These are phyloP conservation scores for Helicorthomorpha holstii DNA, from an alignment of 1,140 invertebrate species.

Conservation along the genomic window DNA sequence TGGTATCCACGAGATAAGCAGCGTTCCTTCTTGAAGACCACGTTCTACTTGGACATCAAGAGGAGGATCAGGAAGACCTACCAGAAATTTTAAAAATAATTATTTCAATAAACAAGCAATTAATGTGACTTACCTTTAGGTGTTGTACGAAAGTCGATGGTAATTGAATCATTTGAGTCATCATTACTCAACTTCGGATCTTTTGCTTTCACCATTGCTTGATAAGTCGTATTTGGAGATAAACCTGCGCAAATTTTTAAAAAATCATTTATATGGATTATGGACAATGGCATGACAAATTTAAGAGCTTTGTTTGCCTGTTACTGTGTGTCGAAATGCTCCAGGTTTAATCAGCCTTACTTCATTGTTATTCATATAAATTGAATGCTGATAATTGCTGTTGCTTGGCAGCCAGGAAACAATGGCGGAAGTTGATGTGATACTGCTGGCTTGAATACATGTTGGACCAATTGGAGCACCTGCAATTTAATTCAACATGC, in stretches of 20 bases:
- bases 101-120: background rate
- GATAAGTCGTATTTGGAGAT: conserved; percentile 85
- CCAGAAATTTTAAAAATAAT: conserved; percentile 3
- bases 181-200: conserved; percentile 54
- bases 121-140: conserved; percentile 52
- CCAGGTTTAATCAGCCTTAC: conserved; percentile 84
- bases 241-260: conserved; percentile 49
- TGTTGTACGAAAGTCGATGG: conserved; percentile 89
- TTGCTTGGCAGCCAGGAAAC: conserved; percentile 97
- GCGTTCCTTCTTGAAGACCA: conserved; percentile 93
- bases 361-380: conserved; percentile 94
- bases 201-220: conserved; percentile 88
- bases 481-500: conserved; percentile 22
- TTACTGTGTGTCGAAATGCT: conserved; percentile 78
- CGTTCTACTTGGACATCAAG: conserved; percentile 92
- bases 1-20: conserved; percentile 96
- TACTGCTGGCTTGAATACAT: conserved; percentile 61
- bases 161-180: conserved; percentile 59
- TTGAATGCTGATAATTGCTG: conserved; percentile 93
- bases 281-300: no score
- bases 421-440: conserved; percentile 87
- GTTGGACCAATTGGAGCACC: conserved; percentile 82
- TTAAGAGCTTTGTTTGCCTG: no score
- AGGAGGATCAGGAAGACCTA: conserved; percentile 87
- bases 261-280: no score